phyloP scores from a whole-genome alignment of 2,113 vertebrate genomes.

The Piaya cayana region DNA sequence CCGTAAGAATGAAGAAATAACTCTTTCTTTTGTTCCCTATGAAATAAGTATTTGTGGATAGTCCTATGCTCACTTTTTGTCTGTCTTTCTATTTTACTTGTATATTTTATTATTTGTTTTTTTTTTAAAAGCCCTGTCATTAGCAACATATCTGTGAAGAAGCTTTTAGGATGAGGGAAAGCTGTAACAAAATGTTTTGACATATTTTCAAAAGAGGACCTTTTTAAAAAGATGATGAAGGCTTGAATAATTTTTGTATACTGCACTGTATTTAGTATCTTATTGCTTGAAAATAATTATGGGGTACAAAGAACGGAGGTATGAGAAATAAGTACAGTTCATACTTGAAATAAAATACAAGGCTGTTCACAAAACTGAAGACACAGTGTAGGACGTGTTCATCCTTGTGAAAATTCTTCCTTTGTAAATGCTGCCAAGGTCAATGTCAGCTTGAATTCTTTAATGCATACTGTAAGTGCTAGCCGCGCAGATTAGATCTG shows the following conservation, averaged over 20 bases:
- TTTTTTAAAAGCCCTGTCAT: neutral
- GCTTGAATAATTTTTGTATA: neutral
- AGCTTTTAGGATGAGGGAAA: neutral
- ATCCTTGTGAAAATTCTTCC: conserved; percentile 47
- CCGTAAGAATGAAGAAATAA: neutral
- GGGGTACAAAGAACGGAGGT: neutral
- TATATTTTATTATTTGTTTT: neutral
- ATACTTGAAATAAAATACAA: neutral
- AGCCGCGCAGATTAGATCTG: conserved; percentile 45
- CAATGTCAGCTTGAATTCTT: conserved; percentile 46
- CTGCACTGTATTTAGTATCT: neutral
- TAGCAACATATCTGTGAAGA: neutral
- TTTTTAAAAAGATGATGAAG: neutral
- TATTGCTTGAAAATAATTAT: conserved; percentile 26
- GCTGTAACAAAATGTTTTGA: neutral
- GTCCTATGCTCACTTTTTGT: neutral
- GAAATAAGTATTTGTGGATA: neutral
- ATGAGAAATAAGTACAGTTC: neutral
- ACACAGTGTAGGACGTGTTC: neutral
- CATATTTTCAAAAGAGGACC: neutral
- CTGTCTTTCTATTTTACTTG: neutral
- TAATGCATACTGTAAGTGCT: conserved; percentile 39
- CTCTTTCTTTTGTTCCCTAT: neutral
- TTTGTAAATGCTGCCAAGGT: conserved; percentile 53
- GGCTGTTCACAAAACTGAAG: neutral